Conservation (phyloP, 2,113 vertebrate genomes). For the Micronycteris hirsuta region DNA sequence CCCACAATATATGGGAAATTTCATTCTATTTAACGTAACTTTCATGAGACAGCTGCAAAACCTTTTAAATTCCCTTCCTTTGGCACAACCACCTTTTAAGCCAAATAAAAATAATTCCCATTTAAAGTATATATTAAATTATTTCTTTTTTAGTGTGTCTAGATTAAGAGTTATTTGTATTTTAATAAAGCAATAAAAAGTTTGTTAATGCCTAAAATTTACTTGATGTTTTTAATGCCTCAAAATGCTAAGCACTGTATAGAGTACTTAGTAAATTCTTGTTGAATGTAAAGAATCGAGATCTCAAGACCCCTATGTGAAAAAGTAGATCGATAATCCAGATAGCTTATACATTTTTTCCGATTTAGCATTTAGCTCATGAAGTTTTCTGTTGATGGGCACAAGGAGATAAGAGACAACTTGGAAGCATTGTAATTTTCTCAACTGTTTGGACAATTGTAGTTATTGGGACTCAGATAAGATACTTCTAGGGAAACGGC, state of each 20-base stretch:
- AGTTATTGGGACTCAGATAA: not conserved
- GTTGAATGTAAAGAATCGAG: not conserved
- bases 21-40: not conserved
- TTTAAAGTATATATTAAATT: not conserved
- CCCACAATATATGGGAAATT: not conserved
- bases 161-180: constrained; percentile 30
- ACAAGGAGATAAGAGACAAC: not conserved
- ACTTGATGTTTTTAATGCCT: constrained; percentile 24
- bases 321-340: not conserved
- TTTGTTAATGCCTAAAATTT: not conserved
- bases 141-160: not conserved
- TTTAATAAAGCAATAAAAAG: not conserved
- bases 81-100: not conserved
- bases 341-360: not conserved
- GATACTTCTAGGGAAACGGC: not conserved
- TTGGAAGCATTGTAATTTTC: not conserved
- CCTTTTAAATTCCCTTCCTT: not conserved
- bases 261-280: constrained; percentile 17
- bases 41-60: constrained; percentile 12
- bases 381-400: constrained; percentile 6
- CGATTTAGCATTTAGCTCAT: constrained; percentile 8
- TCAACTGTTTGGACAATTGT: not conserved
- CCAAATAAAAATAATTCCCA: constrained; percentile 36
- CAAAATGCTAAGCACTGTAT: not conserved
- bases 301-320: not conserved